phyloP scores from a whole-genome alignment of 2,888 invertebrate species.

The Nasonia oneida region DNA sequence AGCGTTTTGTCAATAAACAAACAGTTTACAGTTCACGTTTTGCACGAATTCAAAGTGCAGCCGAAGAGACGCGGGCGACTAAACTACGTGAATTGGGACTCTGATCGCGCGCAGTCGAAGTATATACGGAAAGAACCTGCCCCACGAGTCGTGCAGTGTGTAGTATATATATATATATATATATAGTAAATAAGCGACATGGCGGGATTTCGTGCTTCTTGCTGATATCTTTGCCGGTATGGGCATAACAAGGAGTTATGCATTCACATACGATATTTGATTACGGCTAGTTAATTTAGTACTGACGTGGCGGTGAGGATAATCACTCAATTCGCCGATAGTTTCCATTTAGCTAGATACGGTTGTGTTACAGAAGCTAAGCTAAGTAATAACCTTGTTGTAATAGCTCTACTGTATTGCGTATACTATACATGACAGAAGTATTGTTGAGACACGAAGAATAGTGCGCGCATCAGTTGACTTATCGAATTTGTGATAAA shows the following conservation, averaged over 20 bases:
- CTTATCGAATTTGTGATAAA: conserved; percentile 20
- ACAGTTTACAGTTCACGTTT: neutral
- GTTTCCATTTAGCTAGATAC: conserved; percentile 33
- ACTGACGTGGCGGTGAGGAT: conserved; percentile 19
- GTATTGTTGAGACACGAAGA: neutral
- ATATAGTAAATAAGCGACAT: neutral
- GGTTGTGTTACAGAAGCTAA: neutral
- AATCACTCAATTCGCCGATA: neutral
- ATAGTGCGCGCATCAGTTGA: neutral
- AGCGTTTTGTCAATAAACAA: neutral
- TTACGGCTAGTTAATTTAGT: conserved; percentile 33
- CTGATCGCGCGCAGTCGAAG: too few relatives aligned
- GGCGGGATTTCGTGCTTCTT: neutral
- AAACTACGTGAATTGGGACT: too few relatives aligned
- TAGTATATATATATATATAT: neutral
- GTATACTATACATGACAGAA: too few relatives aligned
- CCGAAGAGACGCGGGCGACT: neutral
- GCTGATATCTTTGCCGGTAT: neutral
- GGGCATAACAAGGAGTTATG: conserved; percentile 38
- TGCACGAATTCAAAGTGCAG: neutral
- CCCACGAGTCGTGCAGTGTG: neutral
- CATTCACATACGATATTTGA: conserved; percentile 46
- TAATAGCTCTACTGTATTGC: too few relatives aligned
- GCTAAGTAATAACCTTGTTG: neutral
- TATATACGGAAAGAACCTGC: too few relatives aligned